Evolutionary conservation across 2,797 vertebrate genomes (phyloP), one percentile per base, ranked within the genome.

Genomic region (Pseudomugil gertrudae): DNA sequence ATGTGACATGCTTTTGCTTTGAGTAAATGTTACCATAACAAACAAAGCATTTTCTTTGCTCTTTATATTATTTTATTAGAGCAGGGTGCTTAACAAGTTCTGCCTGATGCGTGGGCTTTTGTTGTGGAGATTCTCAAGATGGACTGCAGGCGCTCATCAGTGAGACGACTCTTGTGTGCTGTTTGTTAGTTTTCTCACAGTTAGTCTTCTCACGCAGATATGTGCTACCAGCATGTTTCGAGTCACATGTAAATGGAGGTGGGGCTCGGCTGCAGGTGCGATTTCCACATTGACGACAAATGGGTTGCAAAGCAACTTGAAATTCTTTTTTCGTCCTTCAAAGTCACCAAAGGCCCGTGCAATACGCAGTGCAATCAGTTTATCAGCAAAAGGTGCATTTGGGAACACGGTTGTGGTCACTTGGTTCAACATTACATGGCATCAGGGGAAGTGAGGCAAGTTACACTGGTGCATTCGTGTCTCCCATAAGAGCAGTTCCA

Each of bases 171-270:
- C 4, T 26, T 59, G 48, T 59, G 65, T 63, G 63, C 24, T 30
- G 57, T 72, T 65, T 65, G 56, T 60, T 72, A 0, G 50, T 62
- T 24, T 68, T 74, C 54, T 63, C 30, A 7, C 51, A 62, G 26
- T 62, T n/a, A 17, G 29, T 17, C 10, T 58, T 19, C 36, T 29
- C 24, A 29, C 43, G 33, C 19, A 57, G 33, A 24, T 33, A 60
- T 60, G 27, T 60, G 43, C 29, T 32, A 8, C 27, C 43, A 48
- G 5, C 36, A 73, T 19, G 29, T 32, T 51, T 51, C 1, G 26
- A 62, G 63, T 57, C 2, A n/a, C 57, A 14, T 66, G 71, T 14
- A 13, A 27, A 47, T 19, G 21, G 21, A 62, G 52, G 57, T 67
- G 63, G 19, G 24, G 51, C 71, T 29, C 57, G 45, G 51, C 19